Percentiles rank a stretch among this genome's conserved stretches.
phyloP scores from a whole-genome alignment of 92 coral and sea anemone species.

The Parazoanthus darwini region DNA sequence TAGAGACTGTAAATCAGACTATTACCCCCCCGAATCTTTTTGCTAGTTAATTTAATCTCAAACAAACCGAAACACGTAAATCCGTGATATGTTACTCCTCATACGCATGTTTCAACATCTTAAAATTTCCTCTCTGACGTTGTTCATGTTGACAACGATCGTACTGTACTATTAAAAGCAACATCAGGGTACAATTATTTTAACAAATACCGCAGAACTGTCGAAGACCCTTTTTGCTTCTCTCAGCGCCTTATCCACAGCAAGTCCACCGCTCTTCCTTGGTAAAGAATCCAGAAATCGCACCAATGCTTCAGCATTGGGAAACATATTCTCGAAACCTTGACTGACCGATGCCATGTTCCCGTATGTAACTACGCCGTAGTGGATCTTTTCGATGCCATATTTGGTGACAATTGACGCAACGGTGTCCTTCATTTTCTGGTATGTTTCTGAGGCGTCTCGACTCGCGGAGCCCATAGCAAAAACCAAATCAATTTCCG shows the following conservation, averaged over 20 bases:
- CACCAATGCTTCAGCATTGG: neutral
- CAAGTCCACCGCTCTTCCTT: conserved; percentile 41
- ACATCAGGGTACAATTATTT: neutral
- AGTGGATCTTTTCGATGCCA: conserved; percentile 41
- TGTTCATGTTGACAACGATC: neutral
- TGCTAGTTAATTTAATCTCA: neutral
- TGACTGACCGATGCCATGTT: conserved; percentile 13
- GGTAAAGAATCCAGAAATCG: conserved; percentile 40
- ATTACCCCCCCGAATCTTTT: too few relatives aligned
- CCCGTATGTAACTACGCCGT: conserved; percentile 35
- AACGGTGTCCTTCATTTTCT: conserved; percentile 44
- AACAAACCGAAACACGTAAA: too few relatives aligned
- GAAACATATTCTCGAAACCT: conserved; percentile 15
- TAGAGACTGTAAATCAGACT: too few relatives aligned
- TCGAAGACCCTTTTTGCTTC: conserved; percentile 44
- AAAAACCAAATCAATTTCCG: conserved; percentile 27
- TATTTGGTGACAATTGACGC: conserved; percentile 44
- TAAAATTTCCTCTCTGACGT: neutral
- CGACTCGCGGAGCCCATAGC: conserved; percentile 15
- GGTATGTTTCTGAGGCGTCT: conserved; percentile 28
- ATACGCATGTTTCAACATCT: too few relatives aligned
- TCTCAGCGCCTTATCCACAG: conserved; percentile 51
- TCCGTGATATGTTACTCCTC: too few relatives aligned
- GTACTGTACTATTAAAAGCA: neutral
- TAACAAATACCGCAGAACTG: conserved; percentile 21